Evolutionary conservation across 2,888 invertebrate genomes (phyloP).

Genomic region (Drosophila subquinaria): DNA sequence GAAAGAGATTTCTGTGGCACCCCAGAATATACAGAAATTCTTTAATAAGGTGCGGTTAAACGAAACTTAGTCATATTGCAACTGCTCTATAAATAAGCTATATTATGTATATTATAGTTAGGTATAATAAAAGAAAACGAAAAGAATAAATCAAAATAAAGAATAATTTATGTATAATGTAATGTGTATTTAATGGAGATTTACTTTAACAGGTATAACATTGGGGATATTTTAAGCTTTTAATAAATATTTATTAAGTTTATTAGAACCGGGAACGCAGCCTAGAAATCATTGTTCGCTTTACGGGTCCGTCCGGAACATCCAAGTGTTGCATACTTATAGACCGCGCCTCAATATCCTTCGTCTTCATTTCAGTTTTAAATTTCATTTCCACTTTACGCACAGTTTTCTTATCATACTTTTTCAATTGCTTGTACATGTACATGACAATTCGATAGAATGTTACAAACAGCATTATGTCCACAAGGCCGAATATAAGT

Average conservation of each 20-base stretch:
- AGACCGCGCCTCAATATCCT: constrained; percentile 14
- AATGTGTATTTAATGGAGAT: not conserved
- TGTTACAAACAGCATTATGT: constrained; percentile 4
- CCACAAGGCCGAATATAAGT: constrained; percentile 16
- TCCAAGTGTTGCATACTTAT: not conserved
- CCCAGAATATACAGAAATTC: not conserved
- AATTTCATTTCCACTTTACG: not conserved
- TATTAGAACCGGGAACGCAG: not conserved
- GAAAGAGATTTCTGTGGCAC: too few species aligned
- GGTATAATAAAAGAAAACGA: not conserved
- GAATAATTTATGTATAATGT: not conserved
- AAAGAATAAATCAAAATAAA: not conserved
- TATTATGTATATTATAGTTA: not conserved
- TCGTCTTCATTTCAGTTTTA: not conserved
- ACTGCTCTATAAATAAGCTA: not conserved
- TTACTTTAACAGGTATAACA: not conserved
- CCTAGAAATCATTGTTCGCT: not conserved
- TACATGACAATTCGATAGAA: constrained; percentile 23
- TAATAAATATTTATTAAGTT: not conserved
- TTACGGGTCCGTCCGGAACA: constrained; percentile 7
- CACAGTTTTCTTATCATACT: constrained; percentile 9
- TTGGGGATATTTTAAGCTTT: not conserved
- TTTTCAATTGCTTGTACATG: not conserved
- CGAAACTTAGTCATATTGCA: not conserved
- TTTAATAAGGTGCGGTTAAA: not conserved